A percentile compares a stretch with the other conserved stretches of the same genome.
phyloP scores from a whole-genome alignment of 1,140 invertebrate species.

The Lordiphosa collinella region DNA sequence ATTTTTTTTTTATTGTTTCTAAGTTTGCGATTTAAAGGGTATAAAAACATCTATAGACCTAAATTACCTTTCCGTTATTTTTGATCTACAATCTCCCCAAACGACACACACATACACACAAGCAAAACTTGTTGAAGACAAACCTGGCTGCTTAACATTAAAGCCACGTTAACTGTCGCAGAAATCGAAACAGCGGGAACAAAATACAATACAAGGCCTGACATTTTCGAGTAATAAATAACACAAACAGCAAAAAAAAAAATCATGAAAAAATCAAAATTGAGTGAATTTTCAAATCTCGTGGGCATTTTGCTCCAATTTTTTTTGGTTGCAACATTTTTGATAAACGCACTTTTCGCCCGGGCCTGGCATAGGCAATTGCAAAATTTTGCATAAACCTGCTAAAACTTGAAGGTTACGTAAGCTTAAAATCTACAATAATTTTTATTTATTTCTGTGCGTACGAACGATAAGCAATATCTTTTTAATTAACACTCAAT shows the following conservation, averaged over 20 bases:
- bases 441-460: too few relatives aligned
- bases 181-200: slow-evolving; percentile 7
- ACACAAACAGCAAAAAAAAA: slow-evolving; percentile 22
- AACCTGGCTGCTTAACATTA: slow-evolving; percentile 15
- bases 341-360: slow-evolving; percentile 20
- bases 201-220: slow-evolving; percentile 20
- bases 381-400: slow-evolving; percentile 10
- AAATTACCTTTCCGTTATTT: too few relatives aligned
- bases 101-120: too few relatives aligned
- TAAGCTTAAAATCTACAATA: not conserved
- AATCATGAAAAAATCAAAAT: slow-evolving; percentile 5
- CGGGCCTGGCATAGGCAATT: not conserved
- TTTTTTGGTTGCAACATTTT: slow-evolving; percentile 1
- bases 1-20: too few relatives aligned
- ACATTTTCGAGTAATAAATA: slow-evolving; percentile 43
- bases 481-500: not conserved
- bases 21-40: too few relatives aligned
- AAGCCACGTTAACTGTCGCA: slow-evolving; percentile 14
- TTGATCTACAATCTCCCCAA: too few relatives aligned
- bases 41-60: too few relatives aligned
- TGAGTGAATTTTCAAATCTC: slow-evolving; percentile 11
- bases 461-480: too few relatives aligned
- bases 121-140: too few relatives aligned
- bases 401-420: not conserved
- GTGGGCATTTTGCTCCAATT: slow-evolving; percentile 27